Percentiles rank a stretch among this genome's conserved stretches.
Conservation (phyloP, 2,888 invertebrate genomes). For the Mythimna vitellina region DNA sequence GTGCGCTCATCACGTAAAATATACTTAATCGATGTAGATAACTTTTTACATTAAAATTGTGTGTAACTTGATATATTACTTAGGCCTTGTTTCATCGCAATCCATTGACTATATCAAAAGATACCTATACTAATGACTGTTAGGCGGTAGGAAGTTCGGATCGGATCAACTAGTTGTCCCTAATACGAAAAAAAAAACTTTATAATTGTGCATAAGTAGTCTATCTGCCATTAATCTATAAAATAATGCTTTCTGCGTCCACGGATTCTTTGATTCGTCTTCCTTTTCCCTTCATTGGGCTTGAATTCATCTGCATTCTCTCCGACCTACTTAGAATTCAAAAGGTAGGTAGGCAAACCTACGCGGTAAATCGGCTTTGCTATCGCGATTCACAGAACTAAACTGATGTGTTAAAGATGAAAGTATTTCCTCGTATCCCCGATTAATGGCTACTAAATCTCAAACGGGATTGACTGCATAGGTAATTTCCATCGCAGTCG, state of each 20-base stretch:
- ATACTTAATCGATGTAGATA: too few relatives aligned
- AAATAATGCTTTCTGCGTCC: not conserved
- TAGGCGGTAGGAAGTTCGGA: too few relatives aligned
- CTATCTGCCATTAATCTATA: not conserved
- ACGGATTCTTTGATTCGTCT: not conserved
- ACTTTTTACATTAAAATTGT: too few relatives aligned
- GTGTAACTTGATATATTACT: too few relatives aligned
- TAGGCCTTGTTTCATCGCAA: too few relatives aligned
- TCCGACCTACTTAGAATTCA: constrained; percentile 7
- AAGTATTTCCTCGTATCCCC: constrained; percentile 50
- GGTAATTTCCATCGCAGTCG: constrained; percentile 23
- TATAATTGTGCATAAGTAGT: too few relatives aligned
- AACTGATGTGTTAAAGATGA: constrained; percentile 41
- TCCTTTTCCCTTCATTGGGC: not conserved
- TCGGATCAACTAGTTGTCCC: too few relatives aligned
- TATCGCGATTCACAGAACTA: constrained; percentile 42
- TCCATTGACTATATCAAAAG: too few relatives aligned
- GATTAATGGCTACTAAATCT: constrained; percentile 59
- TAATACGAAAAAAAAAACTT: too few relatives aligned
- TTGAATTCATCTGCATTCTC: constrained; percentile 3
- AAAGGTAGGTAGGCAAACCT: not conserved
- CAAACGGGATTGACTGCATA: constrained; percentile 42
- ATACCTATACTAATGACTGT: too few relatives aligned
- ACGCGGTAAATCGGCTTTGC: constrained; percentile 23
- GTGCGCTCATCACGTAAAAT: too few relatives aligned